A percentile compares a stretch with the other conserved stretches of the same genome.
phyloP scores from a whole-genome alignment of 1,140 invertebrate species.

The Calosoma granatense region DNA sequence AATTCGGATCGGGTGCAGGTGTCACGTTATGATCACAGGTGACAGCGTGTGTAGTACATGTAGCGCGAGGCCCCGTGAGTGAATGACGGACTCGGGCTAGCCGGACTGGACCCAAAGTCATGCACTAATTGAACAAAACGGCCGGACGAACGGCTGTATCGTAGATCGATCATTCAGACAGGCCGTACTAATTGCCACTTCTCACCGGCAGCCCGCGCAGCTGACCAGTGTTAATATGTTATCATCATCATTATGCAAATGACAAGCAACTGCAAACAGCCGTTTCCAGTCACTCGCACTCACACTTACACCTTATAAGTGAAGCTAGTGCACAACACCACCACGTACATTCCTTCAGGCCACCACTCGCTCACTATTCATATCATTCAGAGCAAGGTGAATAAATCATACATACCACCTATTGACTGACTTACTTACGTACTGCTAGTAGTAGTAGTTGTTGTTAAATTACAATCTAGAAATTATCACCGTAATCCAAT shows the following conservation, averaged over 20 bases:
- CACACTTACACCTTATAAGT: no score
- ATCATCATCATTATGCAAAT: constrained; percentile 19
- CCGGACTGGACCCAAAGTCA: constrained; percentile 9
- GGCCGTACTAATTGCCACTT: constrained; percentile 8
- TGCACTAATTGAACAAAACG: constrained; percentile 16
- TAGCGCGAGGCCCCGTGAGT: background rate
- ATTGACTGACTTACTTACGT: no score
- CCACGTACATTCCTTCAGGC: no score
- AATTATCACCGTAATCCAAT: no score
- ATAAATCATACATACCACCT: no score
- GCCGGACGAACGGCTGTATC: background rate
- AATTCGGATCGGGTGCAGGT: background rate
- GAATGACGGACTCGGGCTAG: background rate
- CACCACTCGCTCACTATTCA: background rate
- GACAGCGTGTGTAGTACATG: background rate
- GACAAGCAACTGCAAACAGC: constrained; percentile 4
- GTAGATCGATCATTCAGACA: background rate
- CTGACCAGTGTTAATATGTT: constrained; percentile 17
- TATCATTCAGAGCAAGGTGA: no score
- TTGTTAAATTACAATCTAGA: no score
- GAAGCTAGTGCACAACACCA: no score
- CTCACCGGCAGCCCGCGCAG: constrained; percentile 12
- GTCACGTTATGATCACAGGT: background rate
- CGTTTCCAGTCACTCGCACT: no score
- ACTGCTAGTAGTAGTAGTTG: no score